These are phyloP conservation scores for Dichetophora obliterata DNA, from an alignment of 2,888 invertebrate genomes.

Conservation along the genomic window DNA sequence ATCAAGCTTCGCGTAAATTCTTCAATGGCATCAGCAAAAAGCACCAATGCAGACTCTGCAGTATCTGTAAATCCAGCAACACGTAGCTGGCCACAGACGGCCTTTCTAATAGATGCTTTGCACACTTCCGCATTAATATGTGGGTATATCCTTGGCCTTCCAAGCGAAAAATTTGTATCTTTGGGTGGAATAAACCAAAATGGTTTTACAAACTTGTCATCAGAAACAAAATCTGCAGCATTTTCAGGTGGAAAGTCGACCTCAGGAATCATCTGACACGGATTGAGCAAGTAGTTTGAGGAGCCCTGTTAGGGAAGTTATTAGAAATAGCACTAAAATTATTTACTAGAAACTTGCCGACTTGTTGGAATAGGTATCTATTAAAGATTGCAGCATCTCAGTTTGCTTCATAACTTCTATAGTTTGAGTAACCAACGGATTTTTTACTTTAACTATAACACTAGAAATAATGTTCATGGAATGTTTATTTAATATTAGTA, in stretches of 20 bases:
- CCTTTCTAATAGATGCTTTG: slow-evolving; percentile 62
- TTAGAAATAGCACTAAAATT: neutral
- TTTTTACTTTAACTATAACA: slow-evolving; percentile 59
- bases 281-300: slow-evolving; percentile 65
- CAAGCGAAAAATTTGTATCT: slow-evolving; percentile 63
- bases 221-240: slow-evolving; percentile 62
- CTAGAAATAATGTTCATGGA: slow-evolving; percentile 45
- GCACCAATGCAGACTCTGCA: slow-evolving; percentile 61
- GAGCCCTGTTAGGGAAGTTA: slow-evolving; percentile 56
- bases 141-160: slow-evolving; percentile 58
- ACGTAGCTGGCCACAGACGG: slow-evolving; percentile 65
- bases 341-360: slow-evolving; percentile 55
- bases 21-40: slow-evolving; percentile 65
- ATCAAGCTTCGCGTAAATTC: slow-evolving; percentile 64
- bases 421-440: slow-evolving; percentile 67
- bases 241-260: slow-evolving; percentile 68
- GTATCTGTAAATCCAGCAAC: slow-evolving; percentile 67
- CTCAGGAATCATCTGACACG: slow-evolving; percentile 68
- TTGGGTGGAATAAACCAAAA: slow-evolving; percentile 67
- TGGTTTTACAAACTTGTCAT: slow-evolving; percentile 66
- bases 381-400: slow-evolving; percentile 66
- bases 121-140: slow-evolving; percentile 58
- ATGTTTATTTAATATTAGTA: neutral
- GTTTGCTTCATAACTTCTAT: slow-evolving; percentile 70
- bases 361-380: slow-evolving; percentile 68